These are phyloP conservation scores for Pseudolaguvia tuberculata DNA, from an alignment of 2,113 vertebrate genomes.

Conservation along the genomic window DNA sequence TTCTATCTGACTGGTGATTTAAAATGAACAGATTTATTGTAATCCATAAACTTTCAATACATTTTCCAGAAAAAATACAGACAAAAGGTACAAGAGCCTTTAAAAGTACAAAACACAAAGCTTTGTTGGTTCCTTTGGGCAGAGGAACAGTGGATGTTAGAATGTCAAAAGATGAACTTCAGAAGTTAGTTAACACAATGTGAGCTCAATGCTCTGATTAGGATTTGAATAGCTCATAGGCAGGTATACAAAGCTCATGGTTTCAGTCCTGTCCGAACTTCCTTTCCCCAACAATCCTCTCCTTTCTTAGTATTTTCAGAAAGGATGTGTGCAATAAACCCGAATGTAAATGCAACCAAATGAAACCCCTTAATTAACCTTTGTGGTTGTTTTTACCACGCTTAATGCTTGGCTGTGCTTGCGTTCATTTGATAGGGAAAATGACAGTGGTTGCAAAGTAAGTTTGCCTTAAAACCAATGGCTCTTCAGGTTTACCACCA, in stretches of 20 bases:
- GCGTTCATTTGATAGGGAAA: constrained; percentile 74
- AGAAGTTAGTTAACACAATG: constrained; percentile 39
- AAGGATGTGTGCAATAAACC: constrained; percentile 64
- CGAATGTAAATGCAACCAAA: constrained; percentile 72
- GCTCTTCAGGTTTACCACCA: constrained; percentile 52
- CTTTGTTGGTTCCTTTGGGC: neutral
- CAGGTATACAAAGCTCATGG: constrained; percentile 60
- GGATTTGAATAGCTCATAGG: constrained; percentile 65
- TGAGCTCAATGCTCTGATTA: constrained; percentile 38
- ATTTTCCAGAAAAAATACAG: too few species aligned
- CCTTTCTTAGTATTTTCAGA: constrained; percentile 58
- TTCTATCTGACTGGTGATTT: neutral
- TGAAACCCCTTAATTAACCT: constrained; percentile 60
- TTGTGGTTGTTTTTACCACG: constrained; percentile 55
- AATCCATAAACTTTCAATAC: neutral
- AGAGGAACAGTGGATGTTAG: neutral
- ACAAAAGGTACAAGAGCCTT: neutral
- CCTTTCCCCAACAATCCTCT: constrained; percentile 60
- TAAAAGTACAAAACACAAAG: neutral
- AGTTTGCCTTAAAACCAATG: constrained; percentile 69
- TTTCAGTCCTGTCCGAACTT: constrained; percentile 59
- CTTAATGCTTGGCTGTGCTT: constrained; percentile 55
- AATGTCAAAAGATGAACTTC: neutral
- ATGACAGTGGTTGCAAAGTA: constrained; percentile 67
- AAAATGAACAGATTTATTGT: neutral